Percentiles rank a stretch among this genome's conserved stretches.
phyloP scores from a whole-genome alignment of 2,888 invertebrate genomes.

The Drosophila meridionalis region DNA sequence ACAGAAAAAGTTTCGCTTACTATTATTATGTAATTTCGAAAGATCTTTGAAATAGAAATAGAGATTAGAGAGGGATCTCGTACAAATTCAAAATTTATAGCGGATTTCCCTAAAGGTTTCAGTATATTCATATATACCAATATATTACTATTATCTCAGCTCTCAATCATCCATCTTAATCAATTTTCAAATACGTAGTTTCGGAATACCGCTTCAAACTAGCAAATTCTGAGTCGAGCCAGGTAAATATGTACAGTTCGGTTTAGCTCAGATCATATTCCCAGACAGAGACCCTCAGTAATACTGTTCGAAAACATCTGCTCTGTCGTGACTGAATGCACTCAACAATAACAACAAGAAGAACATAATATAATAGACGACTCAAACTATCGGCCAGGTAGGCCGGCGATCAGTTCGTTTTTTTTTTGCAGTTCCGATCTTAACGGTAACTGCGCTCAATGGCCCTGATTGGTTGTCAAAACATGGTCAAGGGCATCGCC shows the following conservation, averaged over 20 bases:
- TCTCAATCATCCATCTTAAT: not conserved
- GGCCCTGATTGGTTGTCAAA: constrained; percentile 48
- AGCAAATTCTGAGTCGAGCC: constrained; percentile 42
- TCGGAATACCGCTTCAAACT: constrained; percentile 38
- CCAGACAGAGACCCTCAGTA: constrained; percentile 16
- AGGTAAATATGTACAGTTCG: constrained; percentile 41
- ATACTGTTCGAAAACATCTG: constrained; percentile 43
- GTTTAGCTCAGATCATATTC: constrained; percentile 21
- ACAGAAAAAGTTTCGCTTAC: constrained; percentile 13
- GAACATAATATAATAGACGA: not conserved
- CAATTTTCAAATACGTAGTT: constrained; percentile 25
- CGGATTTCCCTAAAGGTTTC: no score
- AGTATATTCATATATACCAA: not conserved
- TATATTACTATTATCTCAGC: not conserved
- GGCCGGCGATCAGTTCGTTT: constrained; percentile 3
- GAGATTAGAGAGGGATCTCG: not conserved
- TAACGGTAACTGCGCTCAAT: constrained; percentile 50
- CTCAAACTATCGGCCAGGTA: constrained; percentile 45
- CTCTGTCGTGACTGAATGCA: constrained; percentile 23
- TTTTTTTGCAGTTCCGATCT: constrained; percentile 19
- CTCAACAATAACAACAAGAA: not conserved
- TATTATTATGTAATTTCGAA: not conserved
- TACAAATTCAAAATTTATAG: not conserved
- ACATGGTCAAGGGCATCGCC: constrained; percentile 70
- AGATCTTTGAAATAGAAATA: not conserved